phyloP scores from a whole-genome alignment of 2,113 vertebrate genomes.

The Psittacara wagleri region DNA sequence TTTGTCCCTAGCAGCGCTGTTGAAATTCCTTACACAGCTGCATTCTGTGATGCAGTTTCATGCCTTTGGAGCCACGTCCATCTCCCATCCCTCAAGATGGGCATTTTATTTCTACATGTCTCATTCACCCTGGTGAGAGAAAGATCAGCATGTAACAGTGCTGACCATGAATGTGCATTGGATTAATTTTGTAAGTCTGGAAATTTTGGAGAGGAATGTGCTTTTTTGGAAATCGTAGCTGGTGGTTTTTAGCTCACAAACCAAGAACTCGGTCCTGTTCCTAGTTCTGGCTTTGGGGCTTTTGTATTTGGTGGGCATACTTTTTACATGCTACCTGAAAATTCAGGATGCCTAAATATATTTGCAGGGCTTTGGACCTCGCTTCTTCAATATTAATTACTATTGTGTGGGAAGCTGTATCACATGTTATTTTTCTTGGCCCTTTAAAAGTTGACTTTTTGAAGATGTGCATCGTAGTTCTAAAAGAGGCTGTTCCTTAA shows the following conservation, averaged over 20 bases:
- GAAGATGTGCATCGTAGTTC: background rate
- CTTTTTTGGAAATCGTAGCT: background rate
- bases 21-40: background rate
- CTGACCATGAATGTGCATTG: accelerated
- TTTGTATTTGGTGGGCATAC: background rate
- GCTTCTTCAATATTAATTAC: background rate
- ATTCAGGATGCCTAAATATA: background rate
- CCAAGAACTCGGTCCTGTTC: background rate
- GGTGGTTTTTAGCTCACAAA: background rate
- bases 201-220: background rate
- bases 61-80: background rate
- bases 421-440: background rate
- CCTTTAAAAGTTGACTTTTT: background rate
- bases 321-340: background rate
- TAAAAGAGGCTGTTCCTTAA: background rate
- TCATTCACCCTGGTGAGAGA: background rate
- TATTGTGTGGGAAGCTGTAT: background rate
- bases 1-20: background rate
- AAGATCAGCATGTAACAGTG: accelerated
- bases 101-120: background rate
- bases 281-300: background rate
- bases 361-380: background rate
- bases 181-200: background rate
- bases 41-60: background rate
- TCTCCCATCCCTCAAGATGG: background rate